These are phyloP conservation scores for Triops longicaudatus DNA, from an alignment of 1,140 invertebrate species.

Conservation along the genomic window DNA sequence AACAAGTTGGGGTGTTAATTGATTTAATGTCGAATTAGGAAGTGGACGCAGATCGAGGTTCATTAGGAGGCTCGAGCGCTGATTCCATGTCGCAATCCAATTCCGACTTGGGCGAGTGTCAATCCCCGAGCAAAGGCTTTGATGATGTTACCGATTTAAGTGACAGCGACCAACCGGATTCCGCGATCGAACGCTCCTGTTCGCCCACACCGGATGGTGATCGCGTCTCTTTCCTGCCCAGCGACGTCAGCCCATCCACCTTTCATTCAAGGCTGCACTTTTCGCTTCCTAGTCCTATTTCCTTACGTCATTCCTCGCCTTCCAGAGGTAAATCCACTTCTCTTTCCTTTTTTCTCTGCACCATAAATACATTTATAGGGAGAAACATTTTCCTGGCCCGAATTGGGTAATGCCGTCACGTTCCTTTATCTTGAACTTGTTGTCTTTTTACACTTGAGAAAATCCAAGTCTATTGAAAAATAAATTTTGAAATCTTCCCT, in stretches of 20 bases:
- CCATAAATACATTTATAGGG: too few relatives aligned
- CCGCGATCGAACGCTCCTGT: slow-evolving; percentile 34
- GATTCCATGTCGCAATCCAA: slow-evolving; percentile 17
- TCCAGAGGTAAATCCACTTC: background rate
- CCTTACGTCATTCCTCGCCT: slow-evolving; percentile 16
- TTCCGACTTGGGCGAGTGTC: slow-evolving; percentile 21
- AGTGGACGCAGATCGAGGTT: background rate
- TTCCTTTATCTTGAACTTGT: too few relatives aligned
- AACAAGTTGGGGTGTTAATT: background rate
- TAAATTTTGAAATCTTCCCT: too few relatives aligned
- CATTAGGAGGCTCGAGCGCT: background rate
- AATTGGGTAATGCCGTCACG: too few relatives aligned
- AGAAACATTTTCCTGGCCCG: too few relatives aligned
- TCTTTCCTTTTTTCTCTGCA: too few relatives aligned
- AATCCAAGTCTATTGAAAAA: background rate
- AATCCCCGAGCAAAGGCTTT: slow-evolving; percentile 27
- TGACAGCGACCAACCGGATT: slow-evolving; percentile 44
- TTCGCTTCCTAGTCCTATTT: background rate
- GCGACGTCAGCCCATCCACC: background rate
- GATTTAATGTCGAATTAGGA: background rate
- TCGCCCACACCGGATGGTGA: slow-evolving; percentile 27
- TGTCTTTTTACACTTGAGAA: too few relatives aligned
- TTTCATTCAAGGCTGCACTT: background rate
- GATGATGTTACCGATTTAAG: slow-evolving; percentile 36
- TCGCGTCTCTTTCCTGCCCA: slow-evolving; percentile 9